phyloP scores from a whole-genome alignment of 2,888 invertebrate genomes.

The Alentia gelatinosa region DNA sequence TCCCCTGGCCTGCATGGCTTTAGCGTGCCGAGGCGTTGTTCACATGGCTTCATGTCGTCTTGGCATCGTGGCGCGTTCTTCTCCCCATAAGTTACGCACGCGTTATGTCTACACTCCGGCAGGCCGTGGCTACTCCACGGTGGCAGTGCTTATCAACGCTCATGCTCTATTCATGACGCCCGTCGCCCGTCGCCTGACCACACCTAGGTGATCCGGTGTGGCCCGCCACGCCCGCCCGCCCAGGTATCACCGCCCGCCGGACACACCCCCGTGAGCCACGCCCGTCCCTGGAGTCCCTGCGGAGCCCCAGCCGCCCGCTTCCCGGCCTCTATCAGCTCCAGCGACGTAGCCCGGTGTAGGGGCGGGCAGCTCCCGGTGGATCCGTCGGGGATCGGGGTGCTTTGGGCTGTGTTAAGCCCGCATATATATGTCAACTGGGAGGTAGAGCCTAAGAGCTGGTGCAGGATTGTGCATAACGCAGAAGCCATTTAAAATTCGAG shows the following conservation, averaged over 20 bases:
- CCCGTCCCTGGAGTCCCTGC: neutral
- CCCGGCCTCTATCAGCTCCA: too few species aligned
- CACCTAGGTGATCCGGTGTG: slow-evolving; percentile 1
- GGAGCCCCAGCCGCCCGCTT: neutral
- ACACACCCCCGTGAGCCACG: neutral
- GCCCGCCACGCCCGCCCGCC: neutral
- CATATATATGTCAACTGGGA: neutral
- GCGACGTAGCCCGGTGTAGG: neutral
- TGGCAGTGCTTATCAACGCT: neutral
- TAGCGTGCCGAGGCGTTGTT: too few species aligned
- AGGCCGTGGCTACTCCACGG: too few species aligned
- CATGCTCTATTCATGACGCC: neutral
- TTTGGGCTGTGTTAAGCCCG: neutral
- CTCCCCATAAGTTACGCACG: too few species aligned
- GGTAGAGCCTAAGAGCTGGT: too few species aligned
- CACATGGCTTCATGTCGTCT: too few species aligned
- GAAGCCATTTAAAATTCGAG: too few species aligned
- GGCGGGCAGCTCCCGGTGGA: neutral
- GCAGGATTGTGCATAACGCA: too few species aligned
- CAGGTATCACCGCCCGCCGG: neutral
- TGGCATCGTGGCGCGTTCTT: too few species aligned
- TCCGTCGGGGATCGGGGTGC: neutral
- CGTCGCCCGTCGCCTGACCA: neutral
- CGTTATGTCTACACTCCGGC: too few species aligned
- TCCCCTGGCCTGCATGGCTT: too few species aligned